Percentiles rank a stretch among this genome's conserved stretches.
Conservation (phyloP, 1,140 invertebrate species). For the Ceratina australensis region DNA sequence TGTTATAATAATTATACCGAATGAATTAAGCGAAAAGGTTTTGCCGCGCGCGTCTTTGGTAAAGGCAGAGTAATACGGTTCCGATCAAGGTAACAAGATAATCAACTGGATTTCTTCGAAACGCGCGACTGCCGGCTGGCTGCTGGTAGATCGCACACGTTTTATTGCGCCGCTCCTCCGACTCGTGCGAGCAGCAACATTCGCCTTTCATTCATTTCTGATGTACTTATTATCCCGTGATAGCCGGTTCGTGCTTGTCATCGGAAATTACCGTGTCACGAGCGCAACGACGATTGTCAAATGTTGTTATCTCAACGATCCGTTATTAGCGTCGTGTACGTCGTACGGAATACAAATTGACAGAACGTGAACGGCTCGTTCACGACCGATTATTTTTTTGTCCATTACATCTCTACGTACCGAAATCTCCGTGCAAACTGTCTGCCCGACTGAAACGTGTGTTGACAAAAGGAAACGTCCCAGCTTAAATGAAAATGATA, state of each 20-base stretch:
- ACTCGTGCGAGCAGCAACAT: slow-evolving; percentile 43
- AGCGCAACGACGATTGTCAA: slow-evolving; percentile 42
- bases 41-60: background rate
- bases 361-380: background rate
- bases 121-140: no score
- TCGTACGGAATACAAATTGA: slow-evolving; percentile 30
- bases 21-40: background rate
- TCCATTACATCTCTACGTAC: no score
- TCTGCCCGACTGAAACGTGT: no score
- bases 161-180: background rate
- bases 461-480: no score
- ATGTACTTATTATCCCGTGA: slow-evolving; percentile 53
- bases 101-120: background rate
- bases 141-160: background rate
- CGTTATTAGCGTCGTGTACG: slow-evolving; percentile 35
- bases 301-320: slow-evolving; percentile 52
- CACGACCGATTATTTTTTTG: no score
- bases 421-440: no score
- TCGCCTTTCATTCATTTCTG: slow-evolving; percentile 50
- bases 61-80: background rate
- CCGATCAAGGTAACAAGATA: background rate
- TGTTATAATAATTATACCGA: no score
- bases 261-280: slow-evolving; percentile 53
- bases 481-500: no score
- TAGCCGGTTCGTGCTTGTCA: slow-evolving; percentile 39